Percentiles rank a stretch among this genome's conserved stretches.
Evolutionary conservation across 2,888 invertebrate species (phyloP).

Genomic region (Clivina fossor): DNA sequence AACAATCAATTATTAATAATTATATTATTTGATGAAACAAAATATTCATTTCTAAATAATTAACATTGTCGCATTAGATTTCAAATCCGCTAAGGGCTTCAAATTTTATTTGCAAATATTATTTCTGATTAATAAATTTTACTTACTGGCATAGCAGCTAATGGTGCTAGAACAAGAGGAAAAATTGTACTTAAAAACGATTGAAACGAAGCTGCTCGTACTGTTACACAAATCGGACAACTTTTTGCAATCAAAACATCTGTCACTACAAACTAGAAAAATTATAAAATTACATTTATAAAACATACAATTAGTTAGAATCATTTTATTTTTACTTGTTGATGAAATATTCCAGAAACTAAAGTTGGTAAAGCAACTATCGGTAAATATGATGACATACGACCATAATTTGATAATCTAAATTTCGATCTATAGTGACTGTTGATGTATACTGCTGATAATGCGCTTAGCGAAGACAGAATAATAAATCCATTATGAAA

Average conservation of each 20-base stretch:
- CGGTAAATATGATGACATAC: conserved; percentile 62
- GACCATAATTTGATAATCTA: conserved; percentile 61
- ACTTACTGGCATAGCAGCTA: conserved; percentile 63
- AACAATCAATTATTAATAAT: too few species aligned
- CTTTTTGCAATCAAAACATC: conserved; percentile 60
- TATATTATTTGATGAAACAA: too few species aligned
- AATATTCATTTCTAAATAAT: too few species aligned
- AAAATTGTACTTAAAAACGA: conserved; percentile 57
- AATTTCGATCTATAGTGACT: conserved; percentile 63
- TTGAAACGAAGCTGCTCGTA: conserved; percentile 62
- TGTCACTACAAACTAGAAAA: conserved; percentile 58
- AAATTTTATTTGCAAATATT: conserved; percentile 7
- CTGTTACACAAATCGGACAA: conserved; percentile 69
- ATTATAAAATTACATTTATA: conserved; percentile 10
- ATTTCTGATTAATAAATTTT: not conserved
- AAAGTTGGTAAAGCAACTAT: conserved; percentile 62
- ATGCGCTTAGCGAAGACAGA: conserved; percentile 57
- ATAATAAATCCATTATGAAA: conserved; percentile 56
- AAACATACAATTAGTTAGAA: not conserved
- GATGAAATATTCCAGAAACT: conserved; percentile 56
- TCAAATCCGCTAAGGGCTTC: too few species aligned
- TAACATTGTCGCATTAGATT: too few species aligned
- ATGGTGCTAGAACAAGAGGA: conserved; percentile 63
- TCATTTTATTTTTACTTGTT: conserved; percentile 30
- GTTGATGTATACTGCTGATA: conserved; percentile 64